These are phyloP conservation scores for Cherax quadricarinatus DNA, from an alignment of 1,140 invertebrate species.

Conservation along the genomic window DNA sequence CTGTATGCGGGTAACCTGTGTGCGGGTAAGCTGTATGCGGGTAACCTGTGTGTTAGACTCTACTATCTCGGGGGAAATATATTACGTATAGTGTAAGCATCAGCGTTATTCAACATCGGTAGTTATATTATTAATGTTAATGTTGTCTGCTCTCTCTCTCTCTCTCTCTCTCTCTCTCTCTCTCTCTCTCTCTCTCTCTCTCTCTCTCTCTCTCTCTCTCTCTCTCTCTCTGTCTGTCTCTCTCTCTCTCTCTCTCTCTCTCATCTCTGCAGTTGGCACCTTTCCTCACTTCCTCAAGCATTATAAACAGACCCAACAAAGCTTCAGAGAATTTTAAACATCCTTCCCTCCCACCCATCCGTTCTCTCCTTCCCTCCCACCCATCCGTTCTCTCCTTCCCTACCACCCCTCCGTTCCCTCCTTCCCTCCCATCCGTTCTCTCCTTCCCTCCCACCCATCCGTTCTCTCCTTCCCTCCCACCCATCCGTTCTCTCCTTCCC, in stretches of 20 bases:
- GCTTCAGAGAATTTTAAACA: not conserved
- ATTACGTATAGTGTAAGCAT: not conserved
- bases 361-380: no score
- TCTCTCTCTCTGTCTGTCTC: not conserved
- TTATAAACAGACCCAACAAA: not conserved
- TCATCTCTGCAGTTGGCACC: not conserved
- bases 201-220: not conserved
- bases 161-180: slow-evolving; percentile 10
- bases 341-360: not conserved
- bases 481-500: no score
- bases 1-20: no score
- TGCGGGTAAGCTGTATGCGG: no score
- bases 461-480: no score
- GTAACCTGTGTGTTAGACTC: no score
- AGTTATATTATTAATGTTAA: not conserved
- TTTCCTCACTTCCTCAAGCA: not conserved
- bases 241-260: not conserved
- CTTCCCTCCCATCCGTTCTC: no score
- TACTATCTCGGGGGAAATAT: no score
- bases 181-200: slow-evolving; percentile 1
- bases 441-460: no score
- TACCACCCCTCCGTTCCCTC: no score
- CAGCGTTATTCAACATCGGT: not conserved
- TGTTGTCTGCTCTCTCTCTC: slow-evolving; percentile 1
- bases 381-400: no score